Evolutionary conservation across 2,888 invertebrate genomes (phyloP).

Genomic region (Melipona bicolor): DNA sequence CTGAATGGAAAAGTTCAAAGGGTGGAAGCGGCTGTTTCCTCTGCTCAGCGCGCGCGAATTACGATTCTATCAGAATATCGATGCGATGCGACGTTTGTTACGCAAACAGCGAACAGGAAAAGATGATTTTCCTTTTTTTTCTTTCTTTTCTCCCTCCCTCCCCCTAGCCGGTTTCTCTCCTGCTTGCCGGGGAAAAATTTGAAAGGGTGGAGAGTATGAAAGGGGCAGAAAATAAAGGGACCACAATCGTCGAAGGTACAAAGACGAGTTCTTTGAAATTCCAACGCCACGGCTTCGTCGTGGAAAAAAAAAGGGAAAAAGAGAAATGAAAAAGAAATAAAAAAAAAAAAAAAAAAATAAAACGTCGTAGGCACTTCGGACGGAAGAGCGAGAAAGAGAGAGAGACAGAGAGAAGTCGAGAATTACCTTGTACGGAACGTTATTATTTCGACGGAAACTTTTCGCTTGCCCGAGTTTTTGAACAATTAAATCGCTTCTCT

Average conservation of each 20-base stretch:
- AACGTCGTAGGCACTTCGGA: not conserved
- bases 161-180: not conserved
- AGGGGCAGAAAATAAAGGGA: conserved; percentile 31
- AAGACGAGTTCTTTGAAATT: conserved; percentile 27
- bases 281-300: conserved; percentile 10
- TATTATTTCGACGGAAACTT: not conserved
- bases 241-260: conserved; percentile 37
- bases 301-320: not conserved
- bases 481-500: not conserved
- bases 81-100: conserved; percentile 17
- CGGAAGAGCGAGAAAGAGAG: not conserved
- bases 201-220: conserved; percentile 16
- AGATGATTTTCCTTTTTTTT: conserved; percentile 16
- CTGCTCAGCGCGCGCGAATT: not conserved
- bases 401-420: not conserved
- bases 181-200: not conserved
- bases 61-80: conserved; percentile 13
- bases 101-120: conserved; percentile 16
- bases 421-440: conserved; percentile 7
- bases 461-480: not conserved
- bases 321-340: no score
- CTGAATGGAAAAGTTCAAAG: not conserved
- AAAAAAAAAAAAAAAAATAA: not conserved
- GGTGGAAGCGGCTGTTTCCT: not conserved
- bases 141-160: not conserved